A percentile compares a stretch with the other conserved stretches of the same genome.
Conservation (phyloP, 2,888 invertebrate species). For the Pseudoips prasinana region DNA sequence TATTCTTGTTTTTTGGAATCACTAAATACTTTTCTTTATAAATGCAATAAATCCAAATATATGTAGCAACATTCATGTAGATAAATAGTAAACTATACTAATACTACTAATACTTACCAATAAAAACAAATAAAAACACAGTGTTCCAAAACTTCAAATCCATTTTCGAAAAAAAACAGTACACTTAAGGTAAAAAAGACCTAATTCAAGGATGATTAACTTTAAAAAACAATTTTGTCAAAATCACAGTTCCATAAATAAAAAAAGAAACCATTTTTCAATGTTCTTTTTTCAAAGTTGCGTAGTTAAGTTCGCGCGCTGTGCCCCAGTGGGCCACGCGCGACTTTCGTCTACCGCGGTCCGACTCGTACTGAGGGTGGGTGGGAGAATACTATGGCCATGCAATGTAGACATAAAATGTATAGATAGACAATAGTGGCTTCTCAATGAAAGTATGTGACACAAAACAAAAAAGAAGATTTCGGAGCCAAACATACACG, state of each 20-base stretch:
- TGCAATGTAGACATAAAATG: neutral
- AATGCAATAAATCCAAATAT: too few species aligned
- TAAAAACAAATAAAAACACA: slow-evolving; percentile 26
- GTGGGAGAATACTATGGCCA: slow-evolving; percentile 15
- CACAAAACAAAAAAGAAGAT: too few species aligned
- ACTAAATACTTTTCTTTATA: too few species aligned
- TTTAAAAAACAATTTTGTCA: too few species aligned
- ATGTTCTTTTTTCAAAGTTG: slow-evolving; percentile 11
- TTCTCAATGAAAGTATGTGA: too few species aligned
- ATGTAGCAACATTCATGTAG: too few species aligned
- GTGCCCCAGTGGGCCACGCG: neutral
- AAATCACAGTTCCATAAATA: slow-evolving; percentile 9
- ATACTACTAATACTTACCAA: slow-evolving; percentile 35
- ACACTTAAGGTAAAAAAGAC: neutral
- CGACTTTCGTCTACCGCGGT: slow-evolving; percentile 11
- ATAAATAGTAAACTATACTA: too few species aligned
- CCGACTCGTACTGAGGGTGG: slow-evolving; percentile 27
- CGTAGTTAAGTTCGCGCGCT: slow-evolving; percentile 28
- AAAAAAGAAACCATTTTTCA: slow-evolving; percentile 1
- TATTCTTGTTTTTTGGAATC: too few species aligned
- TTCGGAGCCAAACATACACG: too few species aligned
- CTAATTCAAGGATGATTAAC: too few species aligned
- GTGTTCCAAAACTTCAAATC: slow-evolving; percentile 40
- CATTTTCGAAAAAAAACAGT: slow-evolving; percentile 39
- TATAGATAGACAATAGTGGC: too few species aligned